Evolutionary conservation across 2,888 invertebrate species (phyloP).

Genomic region (Drosophila melanosoma): DNA sequence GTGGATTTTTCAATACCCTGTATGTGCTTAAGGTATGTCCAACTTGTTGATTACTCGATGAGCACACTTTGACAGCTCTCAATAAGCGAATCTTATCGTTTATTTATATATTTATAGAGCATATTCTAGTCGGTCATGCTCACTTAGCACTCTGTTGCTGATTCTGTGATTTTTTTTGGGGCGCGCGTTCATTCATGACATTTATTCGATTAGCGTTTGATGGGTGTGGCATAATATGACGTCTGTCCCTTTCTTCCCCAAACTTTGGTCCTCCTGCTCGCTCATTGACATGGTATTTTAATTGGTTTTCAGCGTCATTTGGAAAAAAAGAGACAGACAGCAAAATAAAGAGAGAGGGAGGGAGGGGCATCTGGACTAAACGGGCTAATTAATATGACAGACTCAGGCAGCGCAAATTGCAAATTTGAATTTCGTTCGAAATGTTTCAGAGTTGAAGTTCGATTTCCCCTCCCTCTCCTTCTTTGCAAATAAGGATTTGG

Average conservation of each 20-base stretch:
- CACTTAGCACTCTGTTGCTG: neutral
- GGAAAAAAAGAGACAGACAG: neutral
- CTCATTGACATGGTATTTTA: constrained; percentile 70
- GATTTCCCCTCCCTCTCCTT: neutral
- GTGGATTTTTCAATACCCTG: neutral
- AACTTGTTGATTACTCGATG: neutral
- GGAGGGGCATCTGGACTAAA: constrained; percentile 20
- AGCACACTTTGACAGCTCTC: neutral
- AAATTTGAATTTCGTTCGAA: constrained; percentile 41
- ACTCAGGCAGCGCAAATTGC: constrained; percentile 53
- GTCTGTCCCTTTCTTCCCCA: neutral
- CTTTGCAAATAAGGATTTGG: constrained; percentile 25
- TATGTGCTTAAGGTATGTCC: neutral
- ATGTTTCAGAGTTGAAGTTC: constrained; percentile 12
- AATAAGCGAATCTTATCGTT: neutral
- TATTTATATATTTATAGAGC: neutral
- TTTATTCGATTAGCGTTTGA: constrained; percentile 72
- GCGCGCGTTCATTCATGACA: constrained; percentile 63
- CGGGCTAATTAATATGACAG: constrained; percentile 77
- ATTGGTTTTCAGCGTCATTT: constrained; percentile 69
- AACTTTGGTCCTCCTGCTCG: constrained; percentile 3
- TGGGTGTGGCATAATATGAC: constrained; percentile 13
- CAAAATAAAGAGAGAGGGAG: neutral
- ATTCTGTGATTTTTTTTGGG: constrained; percentile 21
- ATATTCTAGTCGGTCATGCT: neutral